Evolutionary conservation across 2,113 vertebrate genomes (phyloP), one percentile per base, ranked within the genome.

Genomic region (Phrynosoma blainvillii): DNA sequence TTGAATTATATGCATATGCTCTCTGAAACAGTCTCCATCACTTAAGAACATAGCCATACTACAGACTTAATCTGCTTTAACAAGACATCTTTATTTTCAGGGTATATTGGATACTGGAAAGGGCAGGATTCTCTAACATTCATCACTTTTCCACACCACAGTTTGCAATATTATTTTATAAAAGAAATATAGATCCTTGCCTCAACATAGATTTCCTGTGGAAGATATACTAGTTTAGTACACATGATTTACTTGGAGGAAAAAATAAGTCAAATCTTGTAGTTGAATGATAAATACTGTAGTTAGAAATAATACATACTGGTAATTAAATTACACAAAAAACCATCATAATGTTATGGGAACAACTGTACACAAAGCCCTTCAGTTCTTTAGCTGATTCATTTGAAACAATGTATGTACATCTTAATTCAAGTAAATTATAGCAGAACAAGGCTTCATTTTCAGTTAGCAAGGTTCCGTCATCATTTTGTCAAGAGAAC

Each of bases 381-480:
- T 76, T 27, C 16, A n/a, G 56, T 74, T n/a, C 56, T 84, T 59
- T 32, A 84, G 21, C 40, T 74, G 66, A 27, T 52, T 25, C 78
- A 52, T 78, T 36, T 79, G 21, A 32, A 86, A 79, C 62, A 68
- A 18, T 54, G 62, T 68, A 79, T 52, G 25, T 40, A 78, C 66
- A 68, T 42, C 52, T 86, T 47, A 47, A 68, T n/a, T 78, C 27
- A 54, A 54, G 84, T 52, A 86, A 86, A 86, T 78, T 86, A 79
- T 23, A 86, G 59, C 47, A 78, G 40, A 86, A 54, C 10, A 23
- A 30, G 84, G 5, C 30, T 47, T 68, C 30, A 52, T 86, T 79
- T 76, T 52, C 59, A 27, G 56, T 68, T 47, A 68, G 59, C 5
- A 82, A 70, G 62, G 25, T 82, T 25, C 40, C 40, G 32, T 13